Base-by-base conservation (phyloP, 1,140 invertebrate species). In the Colletes gigas region DNA sequence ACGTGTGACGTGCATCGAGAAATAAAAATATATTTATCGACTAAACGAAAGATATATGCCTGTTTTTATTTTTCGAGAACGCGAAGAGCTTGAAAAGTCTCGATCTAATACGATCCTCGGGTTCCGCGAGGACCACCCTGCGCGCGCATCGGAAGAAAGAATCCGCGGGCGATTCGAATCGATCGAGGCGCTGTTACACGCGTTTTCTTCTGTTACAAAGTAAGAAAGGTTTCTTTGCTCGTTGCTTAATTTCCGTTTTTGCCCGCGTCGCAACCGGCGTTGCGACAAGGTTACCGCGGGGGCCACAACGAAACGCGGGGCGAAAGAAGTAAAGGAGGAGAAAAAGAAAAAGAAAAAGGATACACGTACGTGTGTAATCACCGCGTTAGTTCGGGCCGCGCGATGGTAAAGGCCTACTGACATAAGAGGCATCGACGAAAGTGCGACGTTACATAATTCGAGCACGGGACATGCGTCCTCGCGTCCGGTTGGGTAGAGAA, bases 401-500 rank as follows among this genome's bases (percentile, higher is more conserved):
- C 19, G 70, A 65, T 44, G 62, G 57, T 63, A 72, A 44, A 68
- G 50, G 59, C 67, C 21, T 52, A 84, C 72, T 50, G 84, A 82
- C 84, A 85, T 72, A 80, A 83, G 85, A 75, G 82, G 55, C 78
- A 87, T 88, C 90, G 76, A 91, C 90, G 91, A 92, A 92, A 92
- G 91, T 88, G 85, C 81, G 78, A 73, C 78, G 87, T 92, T 92
- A 91, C 85, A 78, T 91, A 91, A 92, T 89, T 90, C 87, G 81
- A 79, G 88, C 87, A 88, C 86, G 88, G 87, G 87, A 88, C 86
- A 88, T 89, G 89, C 87, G 86, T 89, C 87, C 85, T 88, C 74
- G 83, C 70, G 79, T 84, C 60, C 67, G 81, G 44, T 66, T 68
- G 71, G 50, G 65, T 44, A 75, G 59, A 30, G 52, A 83, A 83